phyloP scores from a whole-genome alignment of 1,140 invertebrate species.

The Papilio dardanus region DNA sequence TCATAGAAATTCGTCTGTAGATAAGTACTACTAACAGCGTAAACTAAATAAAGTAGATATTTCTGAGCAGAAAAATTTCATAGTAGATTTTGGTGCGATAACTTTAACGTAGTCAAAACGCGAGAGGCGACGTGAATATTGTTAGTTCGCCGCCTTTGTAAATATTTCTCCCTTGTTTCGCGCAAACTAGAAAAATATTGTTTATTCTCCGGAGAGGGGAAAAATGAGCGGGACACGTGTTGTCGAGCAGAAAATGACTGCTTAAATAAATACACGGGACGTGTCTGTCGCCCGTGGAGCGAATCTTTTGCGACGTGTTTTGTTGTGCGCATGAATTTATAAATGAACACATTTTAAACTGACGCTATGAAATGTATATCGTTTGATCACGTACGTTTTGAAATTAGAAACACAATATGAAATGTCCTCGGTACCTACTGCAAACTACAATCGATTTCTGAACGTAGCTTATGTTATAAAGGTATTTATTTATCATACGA shows the following conservation, averaged over 20 bases:
- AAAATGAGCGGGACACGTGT: slow-evolving; percentile 8
- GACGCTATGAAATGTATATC: background rate
- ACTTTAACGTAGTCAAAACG: background rate
- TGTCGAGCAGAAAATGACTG: slow-evolving; percentile 23
- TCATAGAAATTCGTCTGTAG: background rate
- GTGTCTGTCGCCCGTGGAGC: background rate
- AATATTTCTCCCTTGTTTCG: slow-evolving; percentile 14
- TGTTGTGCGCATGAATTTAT: slow-evolving; percentile 1
- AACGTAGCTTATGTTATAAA: background rate
- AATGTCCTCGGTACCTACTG: background rate
- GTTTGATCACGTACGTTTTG: background rate
- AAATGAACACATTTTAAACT: background rate
- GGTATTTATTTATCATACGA: no score
- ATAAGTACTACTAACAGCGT: background rate
- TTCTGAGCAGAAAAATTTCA: background rate
- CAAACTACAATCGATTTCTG: background rate
- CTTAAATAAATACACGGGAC: slow-evolving; percentile 21
- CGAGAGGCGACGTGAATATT: background rate
- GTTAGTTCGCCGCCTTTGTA: slow-evolving; percentile 12
- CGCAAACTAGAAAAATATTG: slow-evolving; percentile 16
- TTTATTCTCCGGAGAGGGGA: slow-evolving; percentile 13
- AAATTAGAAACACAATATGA: background rate
- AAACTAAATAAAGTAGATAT: background rate
- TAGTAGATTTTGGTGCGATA: background rate
- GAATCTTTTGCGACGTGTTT: background rate